Conservation (phyloP, 92 coral and sea anemone species). For the Micromussa lordhowensis region DNA sequence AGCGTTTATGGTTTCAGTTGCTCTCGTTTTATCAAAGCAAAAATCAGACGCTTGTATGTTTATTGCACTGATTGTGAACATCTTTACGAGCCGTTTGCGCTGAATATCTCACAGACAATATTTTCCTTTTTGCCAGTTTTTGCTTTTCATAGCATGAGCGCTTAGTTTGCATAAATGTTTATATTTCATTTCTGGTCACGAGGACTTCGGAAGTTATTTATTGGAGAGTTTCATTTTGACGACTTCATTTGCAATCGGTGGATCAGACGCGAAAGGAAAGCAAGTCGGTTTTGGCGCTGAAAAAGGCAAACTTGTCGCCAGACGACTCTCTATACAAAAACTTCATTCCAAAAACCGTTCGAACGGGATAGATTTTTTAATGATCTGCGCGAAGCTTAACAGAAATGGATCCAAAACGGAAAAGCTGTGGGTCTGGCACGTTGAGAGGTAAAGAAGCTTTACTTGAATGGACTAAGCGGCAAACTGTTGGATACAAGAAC, state of each 20-base stretch:
- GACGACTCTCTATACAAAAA: neutral
- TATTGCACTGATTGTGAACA: neutral
- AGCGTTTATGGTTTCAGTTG: neutral
- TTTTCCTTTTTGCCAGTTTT: neutral
- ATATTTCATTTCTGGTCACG: constrained; percentile 41
- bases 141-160: constrained; percentile 10
- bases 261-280: neutral
- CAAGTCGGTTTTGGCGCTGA: constrained; percentile 16
- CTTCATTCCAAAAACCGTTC: neutral
- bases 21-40: neutral
- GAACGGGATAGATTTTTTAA: neutral
- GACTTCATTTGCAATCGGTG: constrained; percentile 34
- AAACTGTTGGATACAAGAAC: constrained; percentile 65
- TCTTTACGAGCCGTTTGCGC: neutral
- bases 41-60: neutral
- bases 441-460: constrained; percentile 74
- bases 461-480: constrained; percentile 79
- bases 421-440: neutral
- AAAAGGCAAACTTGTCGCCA: neutral
- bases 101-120: neutral
- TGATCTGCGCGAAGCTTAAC: neutral
- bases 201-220: constrained; percentile 29
- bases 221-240: neutral
- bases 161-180: neutral
- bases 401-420: constrained; percentile 24